Evolutionary conservation across 2,797 vertebrate species (phyloP), one percentile per base, ranked within the genome.

Genomic region (Paguma larvata): DNA sequence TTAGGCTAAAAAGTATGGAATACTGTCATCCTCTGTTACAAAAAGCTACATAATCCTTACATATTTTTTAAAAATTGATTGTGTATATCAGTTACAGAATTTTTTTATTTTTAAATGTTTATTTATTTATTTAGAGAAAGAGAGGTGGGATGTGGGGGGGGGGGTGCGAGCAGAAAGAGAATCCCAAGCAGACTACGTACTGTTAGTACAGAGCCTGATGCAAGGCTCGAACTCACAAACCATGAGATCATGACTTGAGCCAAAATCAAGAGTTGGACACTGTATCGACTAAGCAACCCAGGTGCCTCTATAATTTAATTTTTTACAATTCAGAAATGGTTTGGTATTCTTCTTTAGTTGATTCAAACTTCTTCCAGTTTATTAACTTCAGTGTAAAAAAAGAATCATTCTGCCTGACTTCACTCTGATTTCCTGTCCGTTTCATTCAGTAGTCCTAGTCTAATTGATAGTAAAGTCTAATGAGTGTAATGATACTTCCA

Each of bases 351-450:
- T 91, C 95, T 97, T 89, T 79, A 97, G 91, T 89, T 98, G 95
- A 98, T 96, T 98, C 97, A 97, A 98, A 98, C 89, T 94, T 98
- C 94, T 0, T 96, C 97, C 32, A 86, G 44, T 41, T 78, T 56
- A 63, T 85, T 91, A 97, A 95, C 95, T 96, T 97, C 82, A 98
- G 89, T 97, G 79, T 97, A 98, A 97, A 91, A 38, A 65, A 95
- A 96, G 72, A 79, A 89, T 92, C 88, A 98, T 94, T 96, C 95
- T 89, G 34, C 14, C 68, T 95, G 93, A 95, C 97, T 98, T 96
- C 72, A 97, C 2, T 25, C 32, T 96, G 30, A 85, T 44, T 97
- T 77, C 59, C 73, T 96, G 51, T 59, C 46, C 48, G 23, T 94
- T 97, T 91, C 78, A 34, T 84, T 73, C 53, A 96, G 51, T 94